Percentiles rank a stretch among this genome's conserved stretches.
Conservation (phyloP, 2,797 vertebrate species). For the Enteromius treurensis region DNA sequence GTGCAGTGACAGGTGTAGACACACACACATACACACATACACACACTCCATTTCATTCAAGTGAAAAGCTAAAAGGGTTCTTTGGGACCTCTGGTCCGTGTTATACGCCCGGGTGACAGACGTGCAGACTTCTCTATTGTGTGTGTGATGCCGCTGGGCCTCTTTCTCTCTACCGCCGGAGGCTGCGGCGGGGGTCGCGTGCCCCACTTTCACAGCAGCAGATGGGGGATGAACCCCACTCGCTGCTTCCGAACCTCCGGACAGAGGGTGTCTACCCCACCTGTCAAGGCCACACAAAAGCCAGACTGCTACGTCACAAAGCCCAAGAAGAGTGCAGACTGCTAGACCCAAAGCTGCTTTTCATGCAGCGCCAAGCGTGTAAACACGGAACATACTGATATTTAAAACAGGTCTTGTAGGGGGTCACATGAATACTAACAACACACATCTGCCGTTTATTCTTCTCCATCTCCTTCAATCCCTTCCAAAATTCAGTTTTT, state of each 20-base stretch:
- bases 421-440: conserved; percentile 54
- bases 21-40: conserved; percentile 60
- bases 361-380: conserved; percentile 34
- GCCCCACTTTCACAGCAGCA: conserved; percentile 71
- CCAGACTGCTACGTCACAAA: conserved; percentile 49
- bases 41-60: conserved; percentile 74
- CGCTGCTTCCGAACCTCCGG: conserved; percentile 36
- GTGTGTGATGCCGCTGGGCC: conserved; percentile 41
- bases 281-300: conserved; percentile 57
- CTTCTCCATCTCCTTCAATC: not conserved
- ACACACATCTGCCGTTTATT: conserved; percentile 51
- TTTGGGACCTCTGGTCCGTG: conserved; percentile 55
- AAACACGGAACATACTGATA: conserved; percentile 25
- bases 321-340: conserved; percentile 34
- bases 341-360: conserved; percentile 13
- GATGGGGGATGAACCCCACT: conserved; percentile 61
- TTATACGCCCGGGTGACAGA: conserved; percentile 72
- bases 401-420: conserved; percentile 37
- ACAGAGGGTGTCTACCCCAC: conserved; percentile 64
- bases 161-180: conserved; percentile 54
- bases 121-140: conserved; percentile 74
- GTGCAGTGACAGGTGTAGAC: conserved; percentile 36
- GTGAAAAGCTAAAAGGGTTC: conserved; percentile 73
- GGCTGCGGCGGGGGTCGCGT: conserved; percentile 68
- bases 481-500: not conserved